phyloP scores from a whole-genome alignment of 2,888 invertebrate species.

The Labia minor region DNA sequence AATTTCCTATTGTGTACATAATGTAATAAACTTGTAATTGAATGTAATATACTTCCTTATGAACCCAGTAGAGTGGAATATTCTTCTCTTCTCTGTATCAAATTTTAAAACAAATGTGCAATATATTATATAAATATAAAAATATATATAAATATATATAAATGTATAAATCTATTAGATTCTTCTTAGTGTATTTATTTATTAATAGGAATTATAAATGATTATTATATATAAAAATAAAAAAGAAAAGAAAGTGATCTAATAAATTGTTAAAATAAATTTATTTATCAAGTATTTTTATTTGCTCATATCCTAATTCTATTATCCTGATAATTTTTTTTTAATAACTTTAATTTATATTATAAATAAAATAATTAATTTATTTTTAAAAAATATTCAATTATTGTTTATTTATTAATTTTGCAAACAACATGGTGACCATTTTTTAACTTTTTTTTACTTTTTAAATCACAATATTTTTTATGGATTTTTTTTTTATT shows the following conservation, averaged over 20 bases:
- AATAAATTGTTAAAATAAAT: slow-evolving; percentile 31
- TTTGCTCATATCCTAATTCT: neutral
- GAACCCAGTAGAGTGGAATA: neutral
- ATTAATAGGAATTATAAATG: slow-evolving; percentile 19
- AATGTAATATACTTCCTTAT: neutral
- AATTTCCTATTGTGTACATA: neutral
- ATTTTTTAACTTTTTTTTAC: too few relatives aligned
- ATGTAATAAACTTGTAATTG: slow-evolving; percentile 1
- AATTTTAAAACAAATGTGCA: neutral
- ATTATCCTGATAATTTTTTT: neutral
- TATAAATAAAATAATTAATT: too few relatives aligned
- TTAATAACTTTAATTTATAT: neutral
- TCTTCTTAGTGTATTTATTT: slow-evolving; percentile 19
- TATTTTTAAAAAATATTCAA: too few relatives aligned
- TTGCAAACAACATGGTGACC: too few relatives aligned
- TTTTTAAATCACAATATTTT: too few relatives aligned
- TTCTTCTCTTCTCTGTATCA: slow-evolving; percentile 2
- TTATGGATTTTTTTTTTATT: too few relatives aligned
- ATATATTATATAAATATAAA: neutral
- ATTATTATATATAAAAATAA: neutral
- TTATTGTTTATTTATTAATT: too few relatives aligned
- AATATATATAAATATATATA: too few relatives aligned
- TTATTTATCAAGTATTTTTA: slow-evolving; percentile 17
- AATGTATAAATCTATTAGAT: neutral
- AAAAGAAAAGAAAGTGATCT: neutral